Evolutionary conservation across 2,797 vertebrate genomes (phyloP), one percentile per base, ranked within the genome.

Genomic region (Peromyscus melanophrys): DNA sequence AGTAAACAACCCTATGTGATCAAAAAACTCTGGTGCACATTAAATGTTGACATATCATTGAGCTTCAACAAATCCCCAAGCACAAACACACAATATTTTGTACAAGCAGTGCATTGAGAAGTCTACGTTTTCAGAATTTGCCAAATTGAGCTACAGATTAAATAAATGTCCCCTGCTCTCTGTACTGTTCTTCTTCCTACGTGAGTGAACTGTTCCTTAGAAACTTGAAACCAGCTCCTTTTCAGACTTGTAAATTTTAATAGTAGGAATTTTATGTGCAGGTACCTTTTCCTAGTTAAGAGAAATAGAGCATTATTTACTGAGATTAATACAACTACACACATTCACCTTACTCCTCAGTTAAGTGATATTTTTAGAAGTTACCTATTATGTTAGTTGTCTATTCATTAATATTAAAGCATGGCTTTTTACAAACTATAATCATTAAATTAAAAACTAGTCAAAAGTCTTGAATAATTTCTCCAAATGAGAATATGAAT

Each of bases 351-450:
- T 14, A 91, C 16, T 84, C 31, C 17, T 17, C 55, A 92, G 61
- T n/a, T 78, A 90, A 69, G 6, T 69, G 49, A 57, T 9, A 57
- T 34, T 57, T 91, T 81, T 71, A 59, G 25, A 91, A 76, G 21
- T 6, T 83, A 65, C 14, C 67, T 93, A 82, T 55, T 73, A 89
- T 27, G 55, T 34, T 92, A 88, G n/a, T 75, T 82, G 34, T 27
- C 19, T 52, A 31, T 13, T 46, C 27, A 91, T n/a, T 27, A 88
- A 88, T 71, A 81, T 69, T 61, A 92, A 90, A 90, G 89, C 27
- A 49, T 55, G 25, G 40, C 8, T 92, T 92, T 96, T 76, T 88
- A 92, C 1, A 81, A 95, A 85, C 17, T 71, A 92, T 5, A 89
- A 34, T 69, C 14, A 90, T 49, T 80, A 89, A 76, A 65, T 94